Conservation (phyloP, 2,888 invertebrate species). For the Spodoptera exigua region DNA sequence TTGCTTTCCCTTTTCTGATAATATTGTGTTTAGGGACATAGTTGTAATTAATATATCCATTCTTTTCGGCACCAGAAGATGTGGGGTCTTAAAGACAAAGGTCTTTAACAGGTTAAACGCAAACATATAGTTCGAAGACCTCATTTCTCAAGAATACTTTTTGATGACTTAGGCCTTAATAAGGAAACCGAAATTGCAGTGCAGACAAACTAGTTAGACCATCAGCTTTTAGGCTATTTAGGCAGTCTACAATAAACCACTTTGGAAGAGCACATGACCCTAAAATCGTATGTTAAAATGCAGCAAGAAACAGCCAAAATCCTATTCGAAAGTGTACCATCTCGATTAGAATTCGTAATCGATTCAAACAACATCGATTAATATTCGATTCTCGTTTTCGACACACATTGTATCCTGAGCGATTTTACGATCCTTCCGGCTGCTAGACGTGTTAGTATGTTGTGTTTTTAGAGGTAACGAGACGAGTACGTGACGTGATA, state of each 20-base stretch:
- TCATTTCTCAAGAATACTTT: too few relatives aligned
- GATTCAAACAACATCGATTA: slow-evolving; percentile 33
- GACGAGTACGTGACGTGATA: slow-evolving; percentile 29
- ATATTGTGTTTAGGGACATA: too few relatives aligned
- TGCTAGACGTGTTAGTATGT: slow-evolving; percentile 47
- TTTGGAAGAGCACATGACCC: slow-evolving; percentile 3
- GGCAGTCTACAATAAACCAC: neutral
- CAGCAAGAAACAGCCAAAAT: slow-evolving; percentile 13
- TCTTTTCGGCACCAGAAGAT: too few relatives aligned
- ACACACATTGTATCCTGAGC: slow-evolving; percentile 54
- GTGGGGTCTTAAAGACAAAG: too few relatives aligned
- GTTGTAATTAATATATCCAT: too few relatives aligned
- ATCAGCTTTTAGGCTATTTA: too few relatives aligned
- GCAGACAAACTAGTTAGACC: too few relatives aligned
- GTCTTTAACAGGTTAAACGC: too few relatives aligned
- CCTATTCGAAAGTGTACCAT: slow-evolving; percentile 42
- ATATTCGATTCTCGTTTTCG: slow-evolving; percentile 47
- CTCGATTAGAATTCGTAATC: slow-evolving; percentile 42
- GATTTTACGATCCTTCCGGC: slow-evolving; percentile 57
- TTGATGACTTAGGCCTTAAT: too few relatives aligned
- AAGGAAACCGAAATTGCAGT: too few relatives aligned
- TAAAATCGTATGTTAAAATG: slow-evolving; percentile 9
- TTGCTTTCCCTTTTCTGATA: too few relatives aligned
- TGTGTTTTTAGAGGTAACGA: slow-evolving; percentile 30
- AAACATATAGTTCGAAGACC: too few relatives aligned